phyloP scores from a whole-genome alignment of 2,888 invertebrate genomes.

The Endotricha flammealis region DNA sequence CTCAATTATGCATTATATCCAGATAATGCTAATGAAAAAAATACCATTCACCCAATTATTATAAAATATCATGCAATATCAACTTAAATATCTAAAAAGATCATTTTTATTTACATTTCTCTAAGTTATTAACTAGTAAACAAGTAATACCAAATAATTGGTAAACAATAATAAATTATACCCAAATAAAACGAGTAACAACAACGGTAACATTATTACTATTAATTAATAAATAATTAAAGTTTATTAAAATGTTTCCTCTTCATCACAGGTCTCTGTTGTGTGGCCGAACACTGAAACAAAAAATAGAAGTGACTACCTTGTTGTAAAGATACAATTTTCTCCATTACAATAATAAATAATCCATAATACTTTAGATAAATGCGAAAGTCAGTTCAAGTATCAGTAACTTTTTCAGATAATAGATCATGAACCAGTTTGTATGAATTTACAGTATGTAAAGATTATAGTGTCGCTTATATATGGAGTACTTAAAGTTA shows the following conservation, averaged over 20 bases:
- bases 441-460: too few relatives aligned
- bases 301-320: conserved; percentile 25
- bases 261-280: conserved; percentile 91
- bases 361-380: too few relatives aligned
- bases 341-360: too few relatives aligned
- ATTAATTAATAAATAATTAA: conserved; percentile 45
- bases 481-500: too few relatives aligned
- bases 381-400: too few relatives aligned
- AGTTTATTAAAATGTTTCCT: conserved; percentile 84
- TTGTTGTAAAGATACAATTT: background rate
- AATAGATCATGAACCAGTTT: too few relatives aligned
- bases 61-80: conserved; percentile 57
- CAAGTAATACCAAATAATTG: conserved; percentile 48
- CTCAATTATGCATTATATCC: conserved; percentile 67
- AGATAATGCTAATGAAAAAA: conserved; percentile 67
- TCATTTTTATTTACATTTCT: conserved; percentile 63
- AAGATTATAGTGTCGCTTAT: too few relatives aligned
- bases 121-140: conserved; percentile 47
- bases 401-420: too few relatives aligned
- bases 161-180: conserved; percentile 70
- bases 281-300: conserved; percentile 92
- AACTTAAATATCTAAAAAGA: conserved; percentile 44
- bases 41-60: conserved; percentile 51
- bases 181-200: conserved; percentile 60
- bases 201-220: conserved; percentile 69